Percentiles rank a stretch among this genome's conserved stretches.
phyloP scores from a whole-genome alignment of 2,113 vertebrate genomes.

The Trochalopteron elliotii region DNA sequence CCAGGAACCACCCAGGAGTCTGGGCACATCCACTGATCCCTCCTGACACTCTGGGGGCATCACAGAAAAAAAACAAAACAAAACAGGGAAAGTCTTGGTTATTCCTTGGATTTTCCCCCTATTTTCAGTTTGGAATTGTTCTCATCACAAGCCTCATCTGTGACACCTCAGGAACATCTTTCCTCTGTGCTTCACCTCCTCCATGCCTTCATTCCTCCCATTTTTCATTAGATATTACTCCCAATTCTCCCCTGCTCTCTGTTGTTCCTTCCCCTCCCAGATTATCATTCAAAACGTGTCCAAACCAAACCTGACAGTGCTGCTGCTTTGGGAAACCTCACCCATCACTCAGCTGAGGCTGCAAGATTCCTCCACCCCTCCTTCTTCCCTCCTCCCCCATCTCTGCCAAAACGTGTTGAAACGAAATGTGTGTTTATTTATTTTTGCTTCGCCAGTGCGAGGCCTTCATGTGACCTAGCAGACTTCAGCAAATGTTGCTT shows the following conservation, averaged over 20 bases:
- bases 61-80: too few relatives aligned
- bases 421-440: fast-evolving
- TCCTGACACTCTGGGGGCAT: neutral
- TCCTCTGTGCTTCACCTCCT: neutral
- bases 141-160: neutral
- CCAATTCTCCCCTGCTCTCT: neutral
- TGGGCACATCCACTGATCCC: neutral
- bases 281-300: neutral
- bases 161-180: neutral
- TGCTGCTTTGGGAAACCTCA: neutral
- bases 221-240: neutral
- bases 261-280: neutral
- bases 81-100: neutral
- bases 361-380: neutral
- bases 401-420: neutral
- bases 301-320: neutral
- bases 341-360: neutral
- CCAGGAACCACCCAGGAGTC: neutral
- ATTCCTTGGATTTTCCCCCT: neutral
- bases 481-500: neutral
- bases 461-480: neutral
- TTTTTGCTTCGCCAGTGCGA: neutral
- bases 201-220: neutral
- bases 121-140: neutral
- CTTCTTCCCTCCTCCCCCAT: neutral